A percentile compares a stretch with the other conserved stretches of the same genome.
Evolutionary conservation across 2,888 invertebrate species (phyloP).

Genomic region (Miltochrista miniata): DNA sequence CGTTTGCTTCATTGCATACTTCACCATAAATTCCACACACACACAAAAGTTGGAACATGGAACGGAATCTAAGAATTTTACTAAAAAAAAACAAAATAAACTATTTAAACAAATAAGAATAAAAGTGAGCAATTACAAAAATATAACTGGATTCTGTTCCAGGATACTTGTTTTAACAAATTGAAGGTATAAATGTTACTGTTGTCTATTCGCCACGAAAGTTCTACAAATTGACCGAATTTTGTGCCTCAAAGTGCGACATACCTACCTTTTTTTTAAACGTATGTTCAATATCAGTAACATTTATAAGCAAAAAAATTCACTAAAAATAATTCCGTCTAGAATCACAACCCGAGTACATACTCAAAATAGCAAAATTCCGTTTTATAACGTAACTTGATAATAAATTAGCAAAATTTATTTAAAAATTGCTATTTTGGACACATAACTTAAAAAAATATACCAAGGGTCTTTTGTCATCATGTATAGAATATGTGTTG

Average conservation of each 20-base stretch:
- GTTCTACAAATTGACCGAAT: too few relatives aligned
- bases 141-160: conserved; percentile 39
- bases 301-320: conserved; percentile 31
- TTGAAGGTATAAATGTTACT: conserved; percentile 24
- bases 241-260: too few relatives aligned
- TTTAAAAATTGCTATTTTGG: conserved; percentile 37
- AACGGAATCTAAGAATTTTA: conserved; percentile 44
- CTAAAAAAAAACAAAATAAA: conserved; percentile 32
- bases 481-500: too few relatives aligned
- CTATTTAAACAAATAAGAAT: conserved; percentile 30
- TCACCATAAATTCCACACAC: conserved; percentile 13
- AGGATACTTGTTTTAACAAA: conserved; percentile 20
- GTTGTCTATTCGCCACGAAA: conserved; percentile 1
- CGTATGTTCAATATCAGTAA: conserved; percentile 8
- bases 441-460: conserved; percentile 34
- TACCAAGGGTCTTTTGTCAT: conserved; percentile 5
- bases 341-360: conserved; percentile 54
- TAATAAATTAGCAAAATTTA: conserved; percentile 23
- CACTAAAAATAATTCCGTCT: conserved; percentile 44
- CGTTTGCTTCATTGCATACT: conserved; percentile 10
- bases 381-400: conserved; percentile 25
- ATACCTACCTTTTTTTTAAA: not conserved
- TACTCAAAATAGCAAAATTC: conserved; percentile 42
- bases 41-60: conserved; percentile 36
- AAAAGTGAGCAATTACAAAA: conserved; percentile 37